Percentiles rank a stretch among this genome's conserved stretches.
These are phyloP conservation scores for Meteorus sp. DNA, from an alignment of 1,140 invertebrate genomes.

Conservation along the genomic window DNA sequence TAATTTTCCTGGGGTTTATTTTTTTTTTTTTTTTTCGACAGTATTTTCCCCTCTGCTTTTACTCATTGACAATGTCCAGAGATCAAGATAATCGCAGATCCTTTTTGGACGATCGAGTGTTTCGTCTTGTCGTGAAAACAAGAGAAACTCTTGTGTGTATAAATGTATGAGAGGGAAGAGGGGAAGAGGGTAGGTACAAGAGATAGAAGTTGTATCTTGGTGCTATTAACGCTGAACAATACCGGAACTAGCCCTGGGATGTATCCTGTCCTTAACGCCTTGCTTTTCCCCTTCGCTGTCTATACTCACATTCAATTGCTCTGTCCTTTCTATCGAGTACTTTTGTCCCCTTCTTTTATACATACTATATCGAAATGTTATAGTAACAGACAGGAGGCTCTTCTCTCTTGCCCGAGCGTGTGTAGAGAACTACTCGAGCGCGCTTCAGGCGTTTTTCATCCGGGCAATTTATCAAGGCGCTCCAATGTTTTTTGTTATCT, in stretches of 20 bases:
- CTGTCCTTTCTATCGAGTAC: constrained; percentile 23
- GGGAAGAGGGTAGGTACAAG: no score
- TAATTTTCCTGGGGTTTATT: not conserved
- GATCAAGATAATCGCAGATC: constrained; percentile 56
- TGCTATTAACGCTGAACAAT: constrained; percentile 57
- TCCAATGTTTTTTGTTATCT: constrained; percentile 48
- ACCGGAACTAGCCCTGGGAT: constrained; percentile 53
- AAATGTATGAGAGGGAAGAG: no score
- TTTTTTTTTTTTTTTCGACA: not conserved
- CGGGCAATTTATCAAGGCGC: constrained; percentile 47
- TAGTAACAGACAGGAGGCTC: no score
- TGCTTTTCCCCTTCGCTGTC: constrained; percentile 27
- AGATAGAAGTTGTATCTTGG: constrained; percentile 48
- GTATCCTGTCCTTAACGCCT: constrained; percentile 57
- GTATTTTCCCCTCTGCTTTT: constrained; percentile 25
- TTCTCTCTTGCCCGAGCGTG: no score
- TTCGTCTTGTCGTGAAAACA: no score
- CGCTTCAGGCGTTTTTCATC: constrained; percentile 38
- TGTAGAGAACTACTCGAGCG: no score
- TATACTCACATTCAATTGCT: constrained; percentile 16
- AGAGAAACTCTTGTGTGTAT: no score
- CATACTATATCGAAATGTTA: no score
- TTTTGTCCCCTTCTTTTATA: no score
- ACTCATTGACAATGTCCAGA: constrained; percentile 53
- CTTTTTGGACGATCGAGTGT: no score